These are phyloP conservation scores for Papilio demoleus DNA, from an alignment of 2,888 invertebrate genomes.

Conservation along the genomic window DNA sequence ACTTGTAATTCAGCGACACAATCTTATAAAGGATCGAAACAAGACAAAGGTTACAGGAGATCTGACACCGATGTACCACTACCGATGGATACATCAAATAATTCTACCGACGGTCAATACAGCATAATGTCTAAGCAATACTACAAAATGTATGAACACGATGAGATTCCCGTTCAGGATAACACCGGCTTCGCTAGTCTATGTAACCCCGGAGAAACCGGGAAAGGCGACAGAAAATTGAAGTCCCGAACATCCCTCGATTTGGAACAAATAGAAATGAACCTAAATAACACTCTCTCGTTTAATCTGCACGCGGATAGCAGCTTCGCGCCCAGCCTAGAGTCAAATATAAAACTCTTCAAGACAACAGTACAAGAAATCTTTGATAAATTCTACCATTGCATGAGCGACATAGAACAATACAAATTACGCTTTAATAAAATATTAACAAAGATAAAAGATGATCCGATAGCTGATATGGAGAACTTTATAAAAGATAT, in stretches of 20 bases:
- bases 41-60: not conserved
- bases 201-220: conserved; percentile 45
- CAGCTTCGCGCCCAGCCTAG: conserved; percentile 56
- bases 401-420: conserved; percentile 66
- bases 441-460: conserved; percentile 63
- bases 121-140: conserved; percentile 52
- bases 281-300: conserved; percentile 62
- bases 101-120: conserved; percentile 31
- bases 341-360: conserved; percentile 70
- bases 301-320: conserved; percentile 62
- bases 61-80: conserved; percentile 21
- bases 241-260: conserved; percentile 62
- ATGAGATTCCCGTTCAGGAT: conserved; percentile 68
- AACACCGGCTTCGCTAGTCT: conserved; percentile 42
- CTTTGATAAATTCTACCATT: conserved; percentile 68
- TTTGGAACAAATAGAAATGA: conserved; percentile 63
- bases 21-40: not conserved
- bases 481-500: conserved; percentile 72
- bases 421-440: conserved; percentile 70
- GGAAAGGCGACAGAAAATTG: conserved; percentile 45
- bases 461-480: conserved; percentile 65
- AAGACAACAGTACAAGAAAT: conserved; percentile 70
- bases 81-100: not conserved
- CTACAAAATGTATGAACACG: conserved; percentile 68
- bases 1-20: conserved; percentile 17